Evolutionary conservation across 2,888 invertebrate species (phyloP).

Genomic region (Lithophane leautieri): DNA sequence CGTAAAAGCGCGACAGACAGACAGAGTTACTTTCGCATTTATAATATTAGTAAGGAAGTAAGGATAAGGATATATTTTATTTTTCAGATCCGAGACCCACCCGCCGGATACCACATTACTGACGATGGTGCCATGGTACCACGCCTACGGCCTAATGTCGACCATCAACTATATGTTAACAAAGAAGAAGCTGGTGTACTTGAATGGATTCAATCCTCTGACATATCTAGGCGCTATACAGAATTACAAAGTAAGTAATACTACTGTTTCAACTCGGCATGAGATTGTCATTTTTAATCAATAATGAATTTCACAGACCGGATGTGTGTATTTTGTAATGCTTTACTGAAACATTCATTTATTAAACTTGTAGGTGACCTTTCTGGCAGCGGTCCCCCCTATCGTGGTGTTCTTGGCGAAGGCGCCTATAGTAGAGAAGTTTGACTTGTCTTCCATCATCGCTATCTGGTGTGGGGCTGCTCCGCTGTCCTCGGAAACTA

Average conservation of each 20-base stretch:
- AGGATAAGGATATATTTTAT: too few species aligned
- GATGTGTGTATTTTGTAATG: neutral
- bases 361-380: slow-evolving; percentile 70
- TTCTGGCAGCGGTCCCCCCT: slow-evolving; percentile 78
- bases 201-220: slow-evolving; percentile 93
- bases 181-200: slow-evolving; percentile 84
- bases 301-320: neutral
- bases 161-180: slow-evolving; percentile 89
- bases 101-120: slow-evolving; percentile 73
- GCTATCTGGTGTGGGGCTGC: slow-evolving; percentile 80
- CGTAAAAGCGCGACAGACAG: too few species aligned
- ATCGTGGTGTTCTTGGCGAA: slow-evolving; percentile 80
- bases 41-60: too few species aligned
- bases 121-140: slow-evolving; percentile 94
- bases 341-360: slow-evolving; percentile 22
- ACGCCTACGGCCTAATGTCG: slow-evolving; percentile 93
- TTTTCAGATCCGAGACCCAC: slow-evolving; percentile 34
- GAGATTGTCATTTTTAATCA: neutral
- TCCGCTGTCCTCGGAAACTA: slow-evolving; percentile 77
- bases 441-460: slow-evolving; percentile 77
- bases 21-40: too few species aligned
- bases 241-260: slow-evolving; percentile 87
- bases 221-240: slow-evolving; percentile 91
- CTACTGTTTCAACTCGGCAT: neutral
- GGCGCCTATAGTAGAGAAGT: slow-evolving; percentile 76